Evolutionary conservation across 2,888 invertebrate genomes (phyloP), one percentile per base, ranked within the genome.

Genomic region (Plusia festucae): DNA sequence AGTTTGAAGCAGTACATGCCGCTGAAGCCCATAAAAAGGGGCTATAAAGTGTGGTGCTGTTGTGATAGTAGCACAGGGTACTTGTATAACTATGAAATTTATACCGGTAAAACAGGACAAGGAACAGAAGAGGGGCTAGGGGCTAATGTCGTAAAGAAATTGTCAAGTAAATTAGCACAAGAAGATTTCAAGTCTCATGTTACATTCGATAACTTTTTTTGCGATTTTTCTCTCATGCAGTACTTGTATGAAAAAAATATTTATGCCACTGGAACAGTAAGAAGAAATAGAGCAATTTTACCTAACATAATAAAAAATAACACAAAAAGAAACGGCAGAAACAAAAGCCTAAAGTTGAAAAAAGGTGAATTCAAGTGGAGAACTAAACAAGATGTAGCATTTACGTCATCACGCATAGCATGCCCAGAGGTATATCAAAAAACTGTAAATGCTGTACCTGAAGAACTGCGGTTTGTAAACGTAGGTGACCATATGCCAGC

Each of bases 331-430:
- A 32, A 32, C 8, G 32, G 32, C 32, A 32, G 32, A 32, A 32
- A 32, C 32, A 55, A 53, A 68, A 62, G 32, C 56, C 73, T 54
- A 78, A 71, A 40, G 44, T 82, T 34, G 56, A n/a, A 62, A 65
- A 82, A 78, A 78, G 79, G 81, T 11, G 22, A 83, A 9, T 82
- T 57, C 63, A 80, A 82, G 60, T 81, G 77, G 81, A 79, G 81
- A 73, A 61, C 57, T 1, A 82, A 81, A 49, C 40, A 60, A 16
- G 53, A 76, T 64, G 82, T 81, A 40, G 79, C 78, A 53, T 81
- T 81, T 66, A 40, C 60, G 8, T 7, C 51, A 61, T 70, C 62
- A 53, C 65, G 59, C 64, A 59, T 52, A 44, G 73, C 54, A 61
- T 67, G 68, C 22, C 11, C 13, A 13, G 8, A 8, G 13, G 65